Base-by-base conservation (phyloP, 2,113 vertebrate genomes). In the Microtus oregoni region DNA sequence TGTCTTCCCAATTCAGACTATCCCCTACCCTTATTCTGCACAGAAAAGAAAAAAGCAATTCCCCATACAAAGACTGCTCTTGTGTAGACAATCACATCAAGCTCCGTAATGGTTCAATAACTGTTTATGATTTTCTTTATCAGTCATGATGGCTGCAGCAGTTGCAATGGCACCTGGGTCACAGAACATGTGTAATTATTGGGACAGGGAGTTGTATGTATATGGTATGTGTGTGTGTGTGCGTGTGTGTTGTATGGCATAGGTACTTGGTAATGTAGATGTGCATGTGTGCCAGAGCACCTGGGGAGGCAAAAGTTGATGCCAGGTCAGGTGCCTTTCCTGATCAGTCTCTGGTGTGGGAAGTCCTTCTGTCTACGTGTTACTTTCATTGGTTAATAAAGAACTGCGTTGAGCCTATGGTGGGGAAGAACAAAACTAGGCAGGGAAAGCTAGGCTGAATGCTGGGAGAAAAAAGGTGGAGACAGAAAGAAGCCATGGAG, bases 121-220 rank as follows among this genome's bases (percentile, higher is more conserved):
- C 32, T 95, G 93, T 55, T 68, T 73, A 68, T 65, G 47, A 55
- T 30, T 41, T 81, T 89, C 68, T 61, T 86, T 75, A 65, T 92
- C n/a, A 73, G 6, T 65, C 58, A 73, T 17, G 50, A 13, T 77
- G 52, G 77, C 28, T 86, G 24, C 1, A 85, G 41, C n/a, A 63
- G 4, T 10, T 9, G 24, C 32, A 38, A 52, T 19, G 12, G n/a
- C 38, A 19, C 22, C 26, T 76, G 41, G 75, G 24, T 26, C 32
- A 28, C 30, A 76, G 17, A 85, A 28, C 32, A 52, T 88, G 11
- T 76, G 65, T 11, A 88, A 28, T 79, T 72, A 63, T 41, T 41
- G 55, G 55, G 22, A 61, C 35, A 1, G n/a, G 35, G 3, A 82
- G 55, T 38, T 38, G 68, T 32, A 63, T 41, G 35, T 83, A 61